Evolutionary conservation across 2,797 vertebrate species (phyloP).

Genomic region (Myiotriccus ornatus): DNA sequence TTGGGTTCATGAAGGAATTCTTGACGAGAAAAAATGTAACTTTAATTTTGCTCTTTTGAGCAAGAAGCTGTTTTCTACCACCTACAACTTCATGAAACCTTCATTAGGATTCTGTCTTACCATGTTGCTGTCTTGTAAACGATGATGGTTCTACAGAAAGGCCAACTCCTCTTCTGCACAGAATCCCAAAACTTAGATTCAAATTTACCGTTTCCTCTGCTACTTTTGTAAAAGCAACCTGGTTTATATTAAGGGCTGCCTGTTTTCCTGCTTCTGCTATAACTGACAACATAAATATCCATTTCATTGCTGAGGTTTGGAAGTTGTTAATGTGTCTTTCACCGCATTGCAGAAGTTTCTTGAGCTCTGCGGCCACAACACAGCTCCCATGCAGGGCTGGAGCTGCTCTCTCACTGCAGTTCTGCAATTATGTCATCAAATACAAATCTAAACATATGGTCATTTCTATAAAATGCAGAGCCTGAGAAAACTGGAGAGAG

Average conservation of each 20-base stretch:
- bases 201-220: not conserved
- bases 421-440: not conserved
- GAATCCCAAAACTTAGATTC: not conserved
- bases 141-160: not conserved
- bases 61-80: constrained; percentile 7
- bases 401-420: not conserved
- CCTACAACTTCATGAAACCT: constrained; percentile 14
- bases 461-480: not conserved
- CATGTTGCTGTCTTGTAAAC: not conserved
- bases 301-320: not conserved
- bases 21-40: not conserved
- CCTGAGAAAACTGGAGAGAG: not conserved
- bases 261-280: not conserved
- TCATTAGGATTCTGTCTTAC: not conserved
- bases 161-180: not conserved
- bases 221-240: not conserved
- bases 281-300: not conserved
- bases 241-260: not conserved
- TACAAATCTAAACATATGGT: constrained; percentile 14
- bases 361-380: not conserved
- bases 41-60: not conserved
- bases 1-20: not conserved
- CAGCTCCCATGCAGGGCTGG: not conserved
- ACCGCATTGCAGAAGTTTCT: not conserved
- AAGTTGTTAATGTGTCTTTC: not conserved